phyloP scores from a whole-genome alignment of 2,797 vertebrate species.

The Sebastes jordani region DNA sequence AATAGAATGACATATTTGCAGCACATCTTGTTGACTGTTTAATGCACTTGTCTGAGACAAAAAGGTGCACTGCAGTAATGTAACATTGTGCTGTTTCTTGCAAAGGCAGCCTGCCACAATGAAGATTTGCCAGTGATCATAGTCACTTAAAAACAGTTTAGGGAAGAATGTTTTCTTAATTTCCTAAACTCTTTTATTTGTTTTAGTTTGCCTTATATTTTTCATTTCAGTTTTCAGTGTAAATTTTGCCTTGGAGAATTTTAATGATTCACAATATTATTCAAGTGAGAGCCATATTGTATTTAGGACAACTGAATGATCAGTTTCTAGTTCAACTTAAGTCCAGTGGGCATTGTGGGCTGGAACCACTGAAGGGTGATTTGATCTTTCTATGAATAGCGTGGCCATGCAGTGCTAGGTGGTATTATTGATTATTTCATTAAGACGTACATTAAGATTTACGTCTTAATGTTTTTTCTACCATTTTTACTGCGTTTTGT shows the following conservation, averaged over 20 bases:
- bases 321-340: conserved; percentile 58
- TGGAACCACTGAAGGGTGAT: conserved; percentile 74
- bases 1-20: conserved; percentile 55
- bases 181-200: conserved; percentile 25
- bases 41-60: conserved; percentile 47
- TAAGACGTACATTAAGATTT: conserved; percentile 65
- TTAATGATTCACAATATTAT: conserved; percentile 43
- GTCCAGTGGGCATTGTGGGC: conserved; percentile 79
- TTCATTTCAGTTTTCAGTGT: conserved; percentile 53
- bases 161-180: conserved; percentile 38
- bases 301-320: conserved; percentile 53
- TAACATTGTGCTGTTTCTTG: conserved; percentile 30
- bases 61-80: conserved; percentile 40
- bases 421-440: conserved; percentile 65
- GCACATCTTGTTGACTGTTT: conserved; percentile 54
- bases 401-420: conserved; percentile 52
- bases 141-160: conserved; percentile 28
- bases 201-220: conserved; percentile 66
- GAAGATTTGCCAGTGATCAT: conserved; percentile 54
- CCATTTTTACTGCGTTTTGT: conserved; percentile 77
- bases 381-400: conserved; percentile 51
- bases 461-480: conserved; percentile 75
- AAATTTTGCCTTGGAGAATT: conserved; percentile 52
- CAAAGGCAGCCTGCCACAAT: conserved; percentile 35
- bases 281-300: conserved; percentile 58